Conservation (phyloP, 2,113 vertebrate species). For the Pogona vitticeps region DNA sequence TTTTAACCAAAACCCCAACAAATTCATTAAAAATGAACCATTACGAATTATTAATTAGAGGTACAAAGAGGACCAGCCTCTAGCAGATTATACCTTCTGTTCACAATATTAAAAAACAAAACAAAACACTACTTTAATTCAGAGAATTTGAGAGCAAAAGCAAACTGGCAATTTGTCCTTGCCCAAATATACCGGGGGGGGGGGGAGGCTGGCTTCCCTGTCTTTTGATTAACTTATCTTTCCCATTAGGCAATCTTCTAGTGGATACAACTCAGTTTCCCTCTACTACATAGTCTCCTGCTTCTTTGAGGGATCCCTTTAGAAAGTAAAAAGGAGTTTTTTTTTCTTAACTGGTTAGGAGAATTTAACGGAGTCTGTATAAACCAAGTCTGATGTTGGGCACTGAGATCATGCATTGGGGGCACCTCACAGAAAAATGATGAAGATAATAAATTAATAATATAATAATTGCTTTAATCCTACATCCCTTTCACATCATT, state of each 20-base stretch:
- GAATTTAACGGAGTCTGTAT: neutral
- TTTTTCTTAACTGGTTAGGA: conserved; percentile 24
- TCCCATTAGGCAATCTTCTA: neutral
- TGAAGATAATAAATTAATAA: conserved; percentile 1
- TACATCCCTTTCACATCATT: conserved; percentile 43
- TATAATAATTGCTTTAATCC: conserved; percentile 40
- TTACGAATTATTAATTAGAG: neutral
- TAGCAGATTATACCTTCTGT: neutral
- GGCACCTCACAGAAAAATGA: conserved; percentile 6
- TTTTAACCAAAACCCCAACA: neutral
- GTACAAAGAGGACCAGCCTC: neutral
- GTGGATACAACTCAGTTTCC: conserved; percentile 10
- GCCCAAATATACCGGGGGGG: neutral
- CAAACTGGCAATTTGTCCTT: conserved; percentile 15
- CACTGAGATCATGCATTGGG: conserved; percentile 14
- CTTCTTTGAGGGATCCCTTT: neutral
- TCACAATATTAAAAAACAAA: neutral
- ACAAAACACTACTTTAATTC: neutral
- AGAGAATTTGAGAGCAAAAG: neutral
- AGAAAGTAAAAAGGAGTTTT: neutral
- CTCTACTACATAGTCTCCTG: conserved; percentile 21
- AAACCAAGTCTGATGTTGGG: conserved; percentile 30
- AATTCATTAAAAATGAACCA: neutral
- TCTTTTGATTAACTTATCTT: conserved; percentile 18
- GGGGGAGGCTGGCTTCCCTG: neutral